These are phyloP conservation scores for Dryoscopus gambensis DNA, from an alignment of 2,113 vertebrate genomes.

Conservation along the genomic window DNA sequence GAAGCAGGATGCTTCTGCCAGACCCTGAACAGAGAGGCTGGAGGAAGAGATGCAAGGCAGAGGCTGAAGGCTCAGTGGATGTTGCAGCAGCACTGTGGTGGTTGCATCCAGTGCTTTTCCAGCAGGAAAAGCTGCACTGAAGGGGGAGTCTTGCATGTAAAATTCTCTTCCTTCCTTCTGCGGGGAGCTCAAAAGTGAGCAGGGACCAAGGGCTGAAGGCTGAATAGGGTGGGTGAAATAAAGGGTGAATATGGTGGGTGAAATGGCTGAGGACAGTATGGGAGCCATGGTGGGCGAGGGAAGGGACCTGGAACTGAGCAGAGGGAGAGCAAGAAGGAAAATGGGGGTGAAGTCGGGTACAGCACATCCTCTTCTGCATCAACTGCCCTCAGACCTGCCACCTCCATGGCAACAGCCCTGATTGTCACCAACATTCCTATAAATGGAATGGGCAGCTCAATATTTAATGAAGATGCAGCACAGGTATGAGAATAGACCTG, in stretches of 20 bases:
- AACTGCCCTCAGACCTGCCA: neutral
- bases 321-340: neutral
- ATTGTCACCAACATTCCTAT: neutral
- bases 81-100: neutral
- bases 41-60: neutral
- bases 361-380: neutral
- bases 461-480: neutral
- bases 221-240: neutral
- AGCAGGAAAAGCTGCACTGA: neutral
- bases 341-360: neutral
- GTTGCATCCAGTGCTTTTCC: neutral
- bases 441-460: neutral
- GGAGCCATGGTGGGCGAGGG: neutral
- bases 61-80: neutral
- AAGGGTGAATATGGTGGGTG: neutral
- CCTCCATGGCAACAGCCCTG: neutral
- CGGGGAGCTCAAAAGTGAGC: neutral
- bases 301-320: neutral
- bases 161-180: neutral
- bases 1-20: neutral
- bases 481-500: neutral
- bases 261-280: neutral
- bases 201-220: neutral
- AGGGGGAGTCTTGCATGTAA: rapidly evolving
- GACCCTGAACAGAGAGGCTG: neutral